Percentiles rank a stretch among this genome's conserved stretches.
These are phyloP conservation scores for Knipowitschia caucasica DNA, from an alignment of 2,797 vertebrate genomes.

Conservation along the genomic window DNA sequence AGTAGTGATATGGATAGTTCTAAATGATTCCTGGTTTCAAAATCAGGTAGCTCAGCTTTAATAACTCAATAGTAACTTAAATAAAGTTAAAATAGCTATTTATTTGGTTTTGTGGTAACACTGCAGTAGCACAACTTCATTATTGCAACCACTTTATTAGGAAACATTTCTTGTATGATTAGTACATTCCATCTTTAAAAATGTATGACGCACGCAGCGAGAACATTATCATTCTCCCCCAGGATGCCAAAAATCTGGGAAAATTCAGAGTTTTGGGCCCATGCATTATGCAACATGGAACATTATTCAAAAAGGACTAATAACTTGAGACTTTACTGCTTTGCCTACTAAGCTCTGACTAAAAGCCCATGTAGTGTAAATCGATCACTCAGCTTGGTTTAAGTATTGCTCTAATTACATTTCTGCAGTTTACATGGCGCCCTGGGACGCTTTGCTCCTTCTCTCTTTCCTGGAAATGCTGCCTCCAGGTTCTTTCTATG, in stretches of 20 bases:
- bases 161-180: not conserved
- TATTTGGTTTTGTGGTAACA: too few relatives aligned
- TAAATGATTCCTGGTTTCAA: too few relatives aligned
- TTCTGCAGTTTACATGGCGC: slow-evolving; percentile 6
- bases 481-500: slow-evolving; percentile 43
- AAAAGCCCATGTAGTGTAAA: not conserved
- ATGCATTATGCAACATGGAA: not conserved
- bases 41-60: too few relatives aligned
- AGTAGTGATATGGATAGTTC: too few relatives aligned
- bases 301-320: not conserved
- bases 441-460: slow-evolving; percentile 18
- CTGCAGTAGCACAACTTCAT: too few relatives aligned
- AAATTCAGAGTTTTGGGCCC: not conserved
- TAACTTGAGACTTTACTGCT: not conserved
- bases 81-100: too few relatives aligned
- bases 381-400: not conserved
- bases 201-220: not conserved
- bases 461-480: slow-evolving; percentile 22
- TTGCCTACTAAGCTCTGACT: not conserved
- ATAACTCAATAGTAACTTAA: too few relatives aligned
- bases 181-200: not conserved
- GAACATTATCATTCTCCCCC: not conserved
- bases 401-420: slow-evolving; percentile 5
- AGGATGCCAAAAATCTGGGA: not conserved
- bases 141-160: not conserved